Evolutionary conservation across 1,140 invertebrate genomes (phyloP).

Genomic region (Ceratoteleas bidentatus): DNA sequence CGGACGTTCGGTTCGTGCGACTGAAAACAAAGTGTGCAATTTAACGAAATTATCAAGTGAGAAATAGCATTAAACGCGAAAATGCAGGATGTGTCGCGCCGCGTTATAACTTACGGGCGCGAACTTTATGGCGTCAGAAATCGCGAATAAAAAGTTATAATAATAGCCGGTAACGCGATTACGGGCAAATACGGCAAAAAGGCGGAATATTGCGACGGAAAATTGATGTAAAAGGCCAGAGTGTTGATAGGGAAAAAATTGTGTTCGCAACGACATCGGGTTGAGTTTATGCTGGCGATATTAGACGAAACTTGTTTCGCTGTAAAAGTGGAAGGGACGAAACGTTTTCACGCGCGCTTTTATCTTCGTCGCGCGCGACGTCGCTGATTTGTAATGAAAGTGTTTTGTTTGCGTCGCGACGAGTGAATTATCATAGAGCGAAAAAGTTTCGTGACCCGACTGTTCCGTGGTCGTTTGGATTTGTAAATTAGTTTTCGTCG

Average conservation of each 20-base stretch:
- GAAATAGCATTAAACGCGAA: constrained; percentile 4
- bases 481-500: neutral
- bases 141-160: neutral
- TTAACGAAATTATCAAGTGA: neutral
- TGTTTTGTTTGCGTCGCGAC: constrained; percentile 1
- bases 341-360: constrained; percentile 1
- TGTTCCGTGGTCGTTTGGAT: neutral
- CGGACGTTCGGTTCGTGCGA: too few relatives aligned
- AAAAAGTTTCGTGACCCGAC: neutral
- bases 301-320: too few relatives aligned
- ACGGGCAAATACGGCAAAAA: neutral
- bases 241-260: neutral
- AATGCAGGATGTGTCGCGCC: neutral
- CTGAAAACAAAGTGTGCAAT: neutral
- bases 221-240: neutral
- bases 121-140: neutral
- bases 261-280: neutral
- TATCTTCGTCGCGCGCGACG: neutral
- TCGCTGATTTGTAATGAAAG: neutral
- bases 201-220: neutral
- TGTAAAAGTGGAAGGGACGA: constrained; percentile 5
- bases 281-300: neutral
- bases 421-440: neutral
- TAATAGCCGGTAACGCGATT: neutral
- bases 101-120: neutral